Evolutionary conservation across 2,888 invertebrate genomes (phyloP).

Genomic region (Pachycephus smyrnensis): DNA sequence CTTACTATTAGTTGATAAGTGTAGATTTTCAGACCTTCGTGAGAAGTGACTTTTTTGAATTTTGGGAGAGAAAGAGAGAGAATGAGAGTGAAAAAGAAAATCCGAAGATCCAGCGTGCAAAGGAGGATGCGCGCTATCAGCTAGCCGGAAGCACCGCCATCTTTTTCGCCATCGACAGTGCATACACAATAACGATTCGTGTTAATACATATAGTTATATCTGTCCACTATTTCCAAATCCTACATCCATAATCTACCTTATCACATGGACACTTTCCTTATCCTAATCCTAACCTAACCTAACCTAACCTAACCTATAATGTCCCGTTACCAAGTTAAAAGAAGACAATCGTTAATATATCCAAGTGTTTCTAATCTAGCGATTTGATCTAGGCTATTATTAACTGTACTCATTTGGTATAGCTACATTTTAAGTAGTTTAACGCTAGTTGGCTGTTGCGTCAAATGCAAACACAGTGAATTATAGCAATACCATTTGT

Average conservation of each 20-base stretch:
- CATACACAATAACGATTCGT: constrained; percentile 21
- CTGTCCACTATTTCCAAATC: not conserved
- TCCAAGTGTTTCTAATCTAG: constrained; percentile 21
- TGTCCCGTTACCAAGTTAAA: constrained; percentile 15
- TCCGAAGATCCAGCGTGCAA: not conserved
- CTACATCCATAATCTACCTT: not conserved
- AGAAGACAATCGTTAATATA: constrained; percentile 26
- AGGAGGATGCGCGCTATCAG: constrained; percentile 25
- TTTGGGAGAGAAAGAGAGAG: not conserved
- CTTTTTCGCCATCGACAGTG: constrained; percentile 31
- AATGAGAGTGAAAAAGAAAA: not conserved
- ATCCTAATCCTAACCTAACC: not conserved
- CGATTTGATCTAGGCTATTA: not conserved
- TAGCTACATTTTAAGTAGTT: constrained; percentile 2
- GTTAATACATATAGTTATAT: constrained; percentile 3
- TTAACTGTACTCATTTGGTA: not conserved
- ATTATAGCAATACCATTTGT: not conserved
- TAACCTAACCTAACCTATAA: not conserved
- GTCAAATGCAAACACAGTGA: not conserved
- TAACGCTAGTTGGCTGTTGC: not conserved
- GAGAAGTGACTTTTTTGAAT: constrained; percentile 3
- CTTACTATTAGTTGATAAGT: constrained; percentile 18
- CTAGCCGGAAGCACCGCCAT: constrained; percentile 51
- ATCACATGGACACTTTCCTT: not conserved
- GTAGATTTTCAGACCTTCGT: not conserved